Base-by-base conservation (phyloP, 2,113 vertebrate species). In the Crypturellus undulatus region DNA sequence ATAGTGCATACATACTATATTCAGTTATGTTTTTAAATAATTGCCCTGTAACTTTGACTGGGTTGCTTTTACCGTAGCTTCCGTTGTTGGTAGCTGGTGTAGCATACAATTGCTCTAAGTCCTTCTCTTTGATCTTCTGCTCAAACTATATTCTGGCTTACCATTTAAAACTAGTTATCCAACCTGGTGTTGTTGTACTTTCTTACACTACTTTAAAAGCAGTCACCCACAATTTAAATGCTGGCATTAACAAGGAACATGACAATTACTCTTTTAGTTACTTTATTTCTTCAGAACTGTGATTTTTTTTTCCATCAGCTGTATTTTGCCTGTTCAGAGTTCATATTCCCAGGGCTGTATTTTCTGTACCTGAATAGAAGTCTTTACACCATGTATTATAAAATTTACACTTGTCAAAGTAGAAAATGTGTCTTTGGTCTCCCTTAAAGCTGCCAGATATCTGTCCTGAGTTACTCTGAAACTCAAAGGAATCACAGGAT, bases 1-100 rank as follows among this genome's bases (percentile, higher is more conserved):
- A 90, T 79, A 71, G n/a, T 90, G 68, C 79, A 88, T 93, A 92
- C 92, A 92, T 77, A 71, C 36, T 90, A 68, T 79, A 90, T 92
- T 93, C 64, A 86, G 94, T 93, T 88, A 30, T 90, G 59, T 70
- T 80, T 85, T 92, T 84, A 70, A 93, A 80, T 90, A 93, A 92
- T 80, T 92, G 30, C 13, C 15, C 67, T 26, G 11, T 79, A 52
- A 85, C 72, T 94, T 88, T 91, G 54, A 59, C 92, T 82, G 62
- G 26, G 26, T 88, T 94, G 64, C 59, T 79, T 83, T 90, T 45
- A 70, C 68, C 68, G 21, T 83, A 73, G 63, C 76, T 77, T 94
- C 79, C 85, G 92, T 68, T 72, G 20, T 68, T 80, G 82, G 63
- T 90, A 92, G 82, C 68, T 92, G 83, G 68, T n/a, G 51, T 6